Evolutionary conservation across 1,140 invertebrate genomes (phyloP).

Genomic region (Atta texana): DNA sequence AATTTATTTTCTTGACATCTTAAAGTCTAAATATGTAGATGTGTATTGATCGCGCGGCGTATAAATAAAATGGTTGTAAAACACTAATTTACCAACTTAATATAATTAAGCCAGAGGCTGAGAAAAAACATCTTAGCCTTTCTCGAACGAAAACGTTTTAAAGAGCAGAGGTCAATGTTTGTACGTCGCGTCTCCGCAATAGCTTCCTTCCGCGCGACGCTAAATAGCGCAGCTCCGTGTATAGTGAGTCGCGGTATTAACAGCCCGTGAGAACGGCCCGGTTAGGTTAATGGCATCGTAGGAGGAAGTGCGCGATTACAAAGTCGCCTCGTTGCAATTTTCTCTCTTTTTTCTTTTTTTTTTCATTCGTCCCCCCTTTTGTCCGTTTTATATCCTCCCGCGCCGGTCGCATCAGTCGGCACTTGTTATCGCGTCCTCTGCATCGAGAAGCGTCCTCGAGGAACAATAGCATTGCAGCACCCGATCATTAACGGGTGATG

Average conservation of each 20-base stretch:
- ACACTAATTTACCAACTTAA: neutral
- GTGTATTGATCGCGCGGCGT: neutral
- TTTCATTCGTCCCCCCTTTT: neutral
- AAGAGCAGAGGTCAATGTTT: constrained; percentile 55
- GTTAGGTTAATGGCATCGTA: constrained; percentile 75
- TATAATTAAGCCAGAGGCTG: constrained; percentile 1
- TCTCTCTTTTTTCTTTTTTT: neutral
- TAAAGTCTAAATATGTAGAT: neutral
- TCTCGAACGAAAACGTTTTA: constrained; percentile 30
- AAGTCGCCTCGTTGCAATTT: constrained; percentile 65
- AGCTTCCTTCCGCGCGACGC: constrained; percentile 62
- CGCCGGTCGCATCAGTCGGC: constrained; percentile 37
- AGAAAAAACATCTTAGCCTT: constrained; percentile 34
- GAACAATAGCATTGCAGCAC: constrained; percentile 48
- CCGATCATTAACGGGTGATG: constrained; percentile 49
- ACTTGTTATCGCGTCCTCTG: constrained; percentile 60
- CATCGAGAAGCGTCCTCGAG: constrained; percentile 54
- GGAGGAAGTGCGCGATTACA: constrained; percentile 76
- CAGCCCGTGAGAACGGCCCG: constrained; percentile 79
- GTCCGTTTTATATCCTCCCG: constrained; percentile 35
- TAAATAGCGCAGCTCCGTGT: constrained; percentile 70
- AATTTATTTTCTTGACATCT: neutral
- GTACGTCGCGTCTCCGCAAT: constrained; percentile 57
- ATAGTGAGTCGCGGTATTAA: constrained; percentile 81
- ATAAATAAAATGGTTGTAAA: neutral